Conservation (phyloP, 2,797 vertebrate genomes). For the Alectoris magna region DNA sequence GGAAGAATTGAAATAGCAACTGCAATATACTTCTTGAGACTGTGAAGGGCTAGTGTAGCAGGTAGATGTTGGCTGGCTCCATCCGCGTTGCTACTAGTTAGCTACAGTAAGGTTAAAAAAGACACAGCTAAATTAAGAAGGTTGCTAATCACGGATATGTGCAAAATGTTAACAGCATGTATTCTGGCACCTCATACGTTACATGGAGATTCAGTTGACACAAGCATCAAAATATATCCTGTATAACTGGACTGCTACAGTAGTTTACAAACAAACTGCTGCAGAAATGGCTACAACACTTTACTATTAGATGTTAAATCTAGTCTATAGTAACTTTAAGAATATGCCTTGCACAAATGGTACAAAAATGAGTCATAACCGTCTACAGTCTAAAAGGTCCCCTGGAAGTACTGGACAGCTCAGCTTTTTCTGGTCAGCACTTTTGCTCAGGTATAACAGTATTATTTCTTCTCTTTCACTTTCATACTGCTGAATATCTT, state of each 20-base stretch:
- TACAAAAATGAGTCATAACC: background rate
- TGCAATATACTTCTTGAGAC: background rate
- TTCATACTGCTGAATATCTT: background rate
- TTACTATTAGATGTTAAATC: background rate
- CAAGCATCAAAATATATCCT: slow-evolving; percentile 22
- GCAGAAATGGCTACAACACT: background rate
- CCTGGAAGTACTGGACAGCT: background rate
- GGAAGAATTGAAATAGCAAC: background rate
- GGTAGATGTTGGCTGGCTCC: background rate
- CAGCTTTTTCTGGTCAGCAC: background rate
- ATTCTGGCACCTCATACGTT: slow-evolving; percentile 41
- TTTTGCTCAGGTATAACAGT: background rate
- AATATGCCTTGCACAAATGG: background rate
- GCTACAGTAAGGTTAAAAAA: slow-evolving; percentile 23
- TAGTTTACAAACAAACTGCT: slow-evolving; percentile 20
- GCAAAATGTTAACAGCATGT: slow-evolving; percentile 53
- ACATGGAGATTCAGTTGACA: slow-evolving; percentile 23
- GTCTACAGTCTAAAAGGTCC: fast-evolving
- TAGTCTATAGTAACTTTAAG: background rate
- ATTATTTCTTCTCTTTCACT: background rate
- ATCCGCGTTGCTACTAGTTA: background rate
- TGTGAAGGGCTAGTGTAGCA: background rate
- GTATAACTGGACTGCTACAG: background rate
- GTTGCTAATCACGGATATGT: slow-evolving; percentile 19
- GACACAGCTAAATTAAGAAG: slow-evolving; percentile 57